Base-by-base conservation (phyloP, 35 echinoderm and acorn worm species). In the Holothuria glaberrima region DNA sequence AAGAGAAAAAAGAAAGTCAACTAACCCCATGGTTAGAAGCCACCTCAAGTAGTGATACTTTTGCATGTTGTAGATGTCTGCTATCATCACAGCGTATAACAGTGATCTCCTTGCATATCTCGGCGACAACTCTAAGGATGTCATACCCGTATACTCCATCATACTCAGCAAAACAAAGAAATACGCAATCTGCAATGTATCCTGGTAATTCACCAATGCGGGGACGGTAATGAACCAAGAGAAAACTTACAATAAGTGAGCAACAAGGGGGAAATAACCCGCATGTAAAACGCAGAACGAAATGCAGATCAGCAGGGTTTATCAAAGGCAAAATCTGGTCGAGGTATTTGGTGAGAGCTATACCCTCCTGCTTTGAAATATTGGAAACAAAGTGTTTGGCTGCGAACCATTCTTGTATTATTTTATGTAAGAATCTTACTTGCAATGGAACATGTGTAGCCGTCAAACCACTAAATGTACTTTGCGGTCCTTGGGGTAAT, bases 321-420 rank as follows among this genome's bases (percentile, higher is more conserved):
- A 75, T 75, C 16, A 20, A 41, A 36, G 9, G 6, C 71, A 75
- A 75, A n/a, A 22, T 32, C 45, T 75, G 32, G 1, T 0, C 33
- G 71, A 75, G 45, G 16, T 22, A 75, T 41, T 75, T 12, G 16
- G 7, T 33, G 33, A 41, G 13, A 34, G 13, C 19, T 6, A 32
- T 36, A 17, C 22, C 45, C 33, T 32, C 34, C 13, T 70, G 2
- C 27, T 16, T 32, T 21, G 32, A 75, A 41, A 75, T 41, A 6
- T 41, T 32, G 7, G 6, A n/a, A 75, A 19, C 32, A 16, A 75
- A 41, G 45, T 75, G 16, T 29, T 75, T 75, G 4, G 71, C 71
- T 16, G 71, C 31, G 45, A 75, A 75, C 71, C 71, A 75, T 29
- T 75, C 71, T 75, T 75, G 71, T 32, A 75, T 75, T 75, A 75